Base-by-base conservation (phyloP, 1,140 invertebrate genomes). In the Caenorhabditis latens region DNA sequence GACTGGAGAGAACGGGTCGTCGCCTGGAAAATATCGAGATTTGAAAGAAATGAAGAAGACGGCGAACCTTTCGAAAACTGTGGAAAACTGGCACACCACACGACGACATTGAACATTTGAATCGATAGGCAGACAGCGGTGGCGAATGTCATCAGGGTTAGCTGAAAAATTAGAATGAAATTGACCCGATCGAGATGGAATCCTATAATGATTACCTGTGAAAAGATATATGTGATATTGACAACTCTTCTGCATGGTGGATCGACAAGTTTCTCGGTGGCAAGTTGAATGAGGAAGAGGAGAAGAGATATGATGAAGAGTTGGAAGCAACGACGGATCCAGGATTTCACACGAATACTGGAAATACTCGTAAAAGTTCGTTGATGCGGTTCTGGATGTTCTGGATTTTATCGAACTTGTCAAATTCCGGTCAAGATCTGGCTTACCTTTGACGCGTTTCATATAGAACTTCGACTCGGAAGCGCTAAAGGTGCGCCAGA, bases 201-300 rank as follows among this genome's bases (percentile, higher is more conserved):
- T 32, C 2, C 0, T 32, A 32, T 32, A 2, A 32, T 32, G 32
- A 32, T 32, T 32, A 87, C 86, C 83, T 84, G 82, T 9, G 84
- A 85, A 42, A 87, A 87, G 42, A 87, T 65, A 57, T 87, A 87
- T 6, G 86, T 48, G 21, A 75, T 32, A 82, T 87, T 87, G 50
- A 71, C 86, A 6, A 87, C 67, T 50, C 86, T 3, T 19, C 86
- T 40, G 16, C 65, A 86, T 19, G 86, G 83, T 40, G 83, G 83
- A 50, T 83, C 84, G 6, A 87, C 40, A 40, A 19, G 21, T 4
- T 75, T 82, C 65, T 87, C 86, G 14, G 75, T 55, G 1, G 84
- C 57, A 5, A 87, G 53, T 50, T 87, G 86, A 21, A 71, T 32
- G 14, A 85, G 16, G 16, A 86, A 85, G 4, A 87, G 46, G 24